phyloP scores from a whole-genome alignment of 2,888 invertebrate genomes.

The Platycheirus rosarum region DNA sequence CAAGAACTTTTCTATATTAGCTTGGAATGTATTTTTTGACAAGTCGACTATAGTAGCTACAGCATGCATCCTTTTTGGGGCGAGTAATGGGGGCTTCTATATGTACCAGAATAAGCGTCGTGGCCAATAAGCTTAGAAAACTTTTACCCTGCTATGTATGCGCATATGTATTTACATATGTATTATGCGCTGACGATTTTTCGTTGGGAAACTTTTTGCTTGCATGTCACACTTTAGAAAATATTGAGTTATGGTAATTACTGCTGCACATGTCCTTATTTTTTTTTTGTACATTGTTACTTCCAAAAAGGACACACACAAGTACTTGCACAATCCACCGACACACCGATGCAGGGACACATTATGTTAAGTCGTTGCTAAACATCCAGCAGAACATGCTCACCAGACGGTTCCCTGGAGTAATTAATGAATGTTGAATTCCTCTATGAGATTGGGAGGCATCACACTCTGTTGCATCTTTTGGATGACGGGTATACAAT shows the following conservation, averaged over 20 bases:
- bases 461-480: constrained; percentile 58
- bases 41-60: not conserved
- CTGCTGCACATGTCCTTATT: constrained; percentile 30
- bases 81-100: too few species aligned
- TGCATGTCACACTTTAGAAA: constrained; percentile 36
- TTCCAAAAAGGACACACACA: not conserved
- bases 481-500: constrained; percentile 3
- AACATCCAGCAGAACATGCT: constrained; percentile 39
- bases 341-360: not conserved
- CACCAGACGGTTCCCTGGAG: constrained; percentile 54
- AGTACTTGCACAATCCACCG: not conserved
- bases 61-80: too few species aligned
- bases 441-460: constrained; percentile 42
- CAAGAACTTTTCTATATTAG: not conserved
- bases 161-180: too few species aligned
- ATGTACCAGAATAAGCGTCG: not conserved
- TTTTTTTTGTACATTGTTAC: not conserved
- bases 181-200: constrained; percentile 64
- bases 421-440: constrained; percentile 63
- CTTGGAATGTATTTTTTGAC: not conserved
- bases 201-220: constrained; percentile 59
- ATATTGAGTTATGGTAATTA: constrained; percentile 42
- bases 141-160: too few species aligned
- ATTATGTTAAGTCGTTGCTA: constrained; percentile 36
- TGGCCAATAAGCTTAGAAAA: constrained; percentile 52